phyloP scores from a whole-genome alignment of 53 echinoderm and acorn worm genomes.

The Holothuria leucospilota region DNA sequence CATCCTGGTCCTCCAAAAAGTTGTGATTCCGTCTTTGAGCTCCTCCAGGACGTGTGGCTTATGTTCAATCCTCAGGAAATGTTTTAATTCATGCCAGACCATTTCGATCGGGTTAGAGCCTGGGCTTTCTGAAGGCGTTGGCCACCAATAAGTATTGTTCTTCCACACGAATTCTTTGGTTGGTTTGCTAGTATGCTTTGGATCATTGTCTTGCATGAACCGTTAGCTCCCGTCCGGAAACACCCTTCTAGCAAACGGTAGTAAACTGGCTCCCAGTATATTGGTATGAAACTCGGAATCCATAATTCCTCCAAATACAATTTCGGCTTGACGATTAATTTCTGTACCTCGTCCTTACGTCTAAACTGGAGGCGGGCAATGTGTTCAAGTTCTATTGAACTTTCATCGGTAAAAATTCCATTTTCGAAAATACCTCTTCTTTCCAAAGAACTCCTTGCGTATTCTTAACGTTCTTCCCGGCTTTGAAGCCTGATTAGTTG shows the following conservation, averaged over 20 bases:
- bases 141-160: slow-evolving; percentile 43
- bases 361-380: slow-evolving; percentile 30
- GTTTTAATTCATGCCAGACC: slow-evolving; percentile 55
- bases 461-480: neutral
- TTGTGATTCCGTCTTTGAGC: slow-evolving; percentile 14
- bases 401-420: slow-evolving; percentile 56
- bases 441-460: neutral
- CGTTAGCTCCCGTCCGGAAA: slow-evolving; percentile 44
- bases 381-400: slow-evolving; percentile 50
- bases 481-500: slow-evolving; percentile 23
- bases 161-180: slow-evolving; percentile 5
- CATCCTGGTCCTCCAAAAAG: slow-evolving; percentile 28
- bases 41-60: slow-evolving; percentile 47
- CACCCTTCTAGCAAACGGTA: slow-evolving; percentile 16
- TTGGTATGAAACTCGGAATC: slow-evolving; percentile 34
- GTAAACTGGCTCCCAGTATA: neutral
- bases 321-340: slow-evolving; percentile 38
- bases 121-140: slow-evolving; percentile 53
- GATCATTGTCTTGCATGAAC: slow-evolving; percentile 64
- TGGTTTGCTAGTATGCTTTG: slow-evolving; percentile 39
- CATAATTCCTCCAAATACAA: slow-evolving; percentile 50
- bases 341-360: neutral
- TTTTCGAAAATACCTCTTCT: slow-evolving; percentile 29
- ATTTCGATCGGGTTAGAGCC: slow-evolving; percentile 56
- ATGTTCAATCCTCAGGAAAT: slow-evolving; percentile 18